A percentile compares a stretch with the other conserved stretches of the same genome.
Evolutionary conservation across 2,113 vertebrate genomes (phyloP).

Genomic region (Hoplias malabaricus): DNA sequence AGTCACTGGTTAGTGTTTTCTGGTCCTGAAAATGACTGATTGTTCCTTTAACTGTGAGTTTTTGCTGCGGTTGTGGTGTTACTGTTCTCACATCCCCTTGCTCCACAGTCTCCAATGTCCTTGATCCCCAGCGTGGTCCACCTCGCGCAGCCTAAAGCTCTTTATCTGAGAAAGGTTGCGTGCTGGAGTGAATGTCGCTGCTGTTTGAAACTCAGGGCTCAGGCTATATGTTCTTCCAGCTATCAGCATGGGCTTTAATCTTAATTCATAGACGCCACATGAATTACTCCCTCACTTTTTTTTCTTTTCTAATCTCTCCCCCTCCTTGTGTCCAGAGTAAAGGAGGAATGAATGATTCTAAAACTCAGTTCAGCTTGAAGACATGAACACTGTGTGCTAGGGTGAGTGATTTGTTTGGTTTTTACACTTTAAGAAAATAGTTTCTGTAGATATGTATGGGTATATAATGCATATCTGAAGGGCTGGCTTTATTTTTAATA

Average conservation of each 20-base stretch:
- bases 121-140: neutral
- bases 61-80: neutral
- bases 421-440: neutral
- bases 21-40: too few relatives aligned
- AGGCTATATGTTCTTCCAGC: neutral
- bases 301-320: neutral
- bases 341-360: neutral
- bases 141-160: neutral
- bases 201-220: neutral
- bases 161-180: neutral
- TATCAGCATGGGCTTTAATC: neutral
- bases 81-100: neutral
- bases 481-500: too few relatives aligned
- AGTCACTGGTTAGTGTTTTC: too few relatives aligned
- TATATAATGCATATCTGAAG: too few relatives aligned
- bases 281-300: neutral
- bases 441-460: neutral
- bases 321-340: neutral
- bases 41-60: neutral
- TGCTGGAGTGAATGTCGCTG: neutral
- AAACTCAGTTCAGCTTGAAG: neutral
- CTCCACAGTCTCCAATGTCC: neutral
- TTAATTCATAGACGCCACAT: neutral
- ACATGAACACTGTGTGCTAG: neutral
- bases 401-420: neutral